Base-by-base conservation (phyloP, 2,113 vertebrate genomes). In the Mesocricetus auratus region DNA sequence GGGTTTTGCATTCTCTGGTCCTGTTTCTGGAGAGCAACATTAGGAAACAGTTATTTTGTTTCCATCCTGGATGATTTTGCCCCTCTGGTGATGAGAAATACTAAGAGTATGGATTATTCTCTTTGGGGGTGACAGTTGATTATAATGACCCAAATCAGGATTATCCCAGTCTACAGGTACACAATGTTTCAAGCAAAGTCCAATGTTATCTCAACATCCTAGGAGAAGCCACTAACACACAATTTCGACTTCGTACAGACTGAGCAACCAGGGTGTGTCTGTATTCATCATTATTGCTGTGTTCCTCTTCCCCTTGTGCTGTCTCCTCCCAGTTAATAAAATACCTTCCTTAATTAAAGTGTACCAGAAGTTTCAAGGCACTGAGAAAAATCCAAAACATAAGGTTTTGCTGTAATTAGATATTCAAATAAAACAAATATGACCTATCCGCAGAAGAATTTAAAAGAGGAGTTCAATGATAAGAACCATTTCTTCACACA, bases 321-420 rank as follows among this genome's bases (percentile, higher is more conserved):
- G 91, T 8, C 31, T 79, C 9, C 21, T 77, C 50, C 29, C 60
- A 66, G 16, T 71, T 39, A 60, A 86, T 79, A 86, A 62, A 87
- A 89, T 56, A 17, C 47, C 22, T 56, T 73, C n/a, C 45, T 91
- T 77, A 81, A 58, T 82, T 83, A 90, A 89, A 78, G 21, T 89
- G 56, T 83, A 81, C 16, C 29, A 75, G 68, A 86, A 77, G 9
- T 29, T 95, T 58, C 39, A 60, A 86, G 86, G n/a, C 66, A 71
- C 3, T 78, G 69, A 39, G 45, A 31, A 77, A 78, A 92, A 69
- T 60, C 19, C 73, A 62, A 87, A 5, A 60, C 36, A 39, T 68
- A 73, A 82, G 47, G 22, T 9, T 87, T 87, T 68, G 9, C 42
- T 29, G 24, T 39, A 58, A 73, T 66, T 68, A 87, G 16, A 60